Conservation (phyloP, 2,888 invertebrate genomes). For the Zaprionus bogoriensis region DNA sequence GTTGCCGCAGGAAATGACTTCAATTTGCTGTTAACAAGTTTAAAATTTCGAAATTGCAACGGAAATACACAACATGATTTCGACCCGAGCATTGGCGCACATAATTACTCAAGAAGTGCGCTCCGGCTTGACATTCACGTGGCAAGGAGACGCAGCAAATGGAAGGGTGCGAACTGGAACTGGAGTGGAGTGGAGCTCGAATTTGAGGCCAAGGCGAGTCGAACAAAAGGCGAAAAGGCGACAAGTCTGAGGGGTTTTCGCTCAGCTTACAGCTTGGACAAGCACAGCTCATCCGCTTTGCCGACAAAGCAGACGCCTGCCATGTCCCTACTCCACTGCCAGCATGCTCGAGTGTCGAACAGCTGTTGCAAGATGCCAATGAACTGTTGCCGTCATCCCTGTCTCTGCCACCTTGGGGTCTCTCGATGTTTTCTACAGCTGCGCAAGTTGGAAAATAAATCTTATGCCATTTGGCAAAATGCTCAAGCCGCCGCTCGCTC, state of each 20-base stretch:
- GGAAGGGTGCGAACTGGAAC: not conserved
- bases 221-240: conserved; percentile 11
- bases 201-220: not conserved
- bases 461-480: conserved; percentile 67
- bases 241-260: not conserved
- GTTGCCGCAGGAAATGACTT: conserved; percentile 75
- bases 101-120: conserved; percentile 70
- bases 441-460: conserved; percentile 56
- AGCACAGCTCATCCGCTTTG: conserved; percentile 39
- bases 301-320: not conserved
- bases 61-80: conserved; percentile 77
- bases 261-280: conserved; percentile 14
- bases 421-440: conserved; percentile 15
- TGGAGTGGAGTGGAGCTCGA: not conserved
- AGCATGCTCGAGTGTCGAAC: no score
- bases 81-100: conserved; percentile 67
- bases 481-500: no score
- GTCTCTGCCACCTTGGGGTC: not conserved
- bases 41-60: conserved; percentile 77
- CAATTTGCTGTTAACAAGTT: conserved; percentile 80
- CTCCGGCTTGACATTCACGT: conserved; percentile 2
- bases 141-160: not conserved
- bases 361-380: conserved; percentile 72
- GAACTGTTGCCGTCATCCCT: conserved; percentile 50
- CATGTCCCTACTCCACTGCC: no score